Evolutionary conservation across 2,888 invertebrate species (phyloP).

Genomic region (Bombylius major): DNA sequence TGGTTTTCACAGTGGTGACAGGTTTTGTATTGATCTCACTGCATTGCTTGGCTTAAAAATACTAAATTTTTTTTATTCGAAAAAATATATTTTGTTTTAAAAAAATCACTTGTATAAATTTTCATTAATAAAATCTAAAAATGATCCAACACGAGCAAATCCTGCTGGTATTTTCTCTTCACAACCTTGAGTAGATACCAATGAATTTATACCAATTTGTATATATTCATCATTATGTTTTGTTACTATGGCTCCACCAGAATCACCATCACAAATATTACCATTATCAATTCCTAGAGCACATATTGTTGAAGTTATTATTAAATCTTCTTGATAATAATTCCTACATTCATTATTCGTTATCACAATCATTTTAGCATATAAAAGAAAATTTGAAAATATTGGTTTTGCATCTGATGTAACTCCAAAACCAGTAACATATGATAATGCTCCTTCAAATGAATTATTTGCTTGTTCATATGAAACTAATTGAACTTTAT

Average conservation of each 20-base stretch:
- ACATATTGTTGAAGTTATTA: conserved; percentile 25
- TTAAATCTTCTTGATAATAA: conserved; percentile 16
- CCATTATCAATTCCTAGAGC: conserved; percentile 21
- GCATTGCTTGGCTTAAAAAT: too few species aligned
- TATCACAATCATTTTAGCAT: conserved; percentile 25
- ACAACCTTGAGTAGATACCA: conserved; percentile 29
- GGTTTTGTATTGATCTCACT: too few species aligned
- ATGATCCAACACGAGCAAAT: conserved; percentile 27
- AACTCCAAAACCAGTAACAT: conserved; percentile 27
- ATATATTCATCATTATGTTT: conserved; percentile 15
- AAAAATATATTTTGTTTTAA: too few species aligned
- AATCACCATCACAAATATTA: conserved; percentile 32
- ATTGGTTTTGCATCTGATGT: conserved; percentile 25
- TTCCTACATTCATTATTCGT: conserved; percentile 21
- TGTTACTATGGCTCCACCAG: conserved; percentile 28
- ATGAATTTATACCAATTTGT: conserved; percentile 33
- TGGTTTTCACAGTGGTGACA: too few species aligned
- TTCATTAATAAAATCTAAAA: conserved; percentile 20
- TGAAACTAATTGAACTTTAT: conserved; percentile 23
- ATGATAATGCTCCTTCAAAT: conserved; percentile 21
- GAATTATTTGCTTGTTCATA: conserved; percentile 13
- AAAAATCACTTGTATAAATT: too few species aligned
- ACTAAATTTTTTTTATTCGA: too few species aligned
- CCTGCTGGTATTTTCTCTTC: conserved; percentile 27
- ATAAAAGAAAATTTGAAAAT: conserved; percentile 21